These are phyloP conservation scores for Drosophila pruinosa DNA, from an alignment of 1,140 invertebrate genomes.

Conservation along the genomic window DNA sequence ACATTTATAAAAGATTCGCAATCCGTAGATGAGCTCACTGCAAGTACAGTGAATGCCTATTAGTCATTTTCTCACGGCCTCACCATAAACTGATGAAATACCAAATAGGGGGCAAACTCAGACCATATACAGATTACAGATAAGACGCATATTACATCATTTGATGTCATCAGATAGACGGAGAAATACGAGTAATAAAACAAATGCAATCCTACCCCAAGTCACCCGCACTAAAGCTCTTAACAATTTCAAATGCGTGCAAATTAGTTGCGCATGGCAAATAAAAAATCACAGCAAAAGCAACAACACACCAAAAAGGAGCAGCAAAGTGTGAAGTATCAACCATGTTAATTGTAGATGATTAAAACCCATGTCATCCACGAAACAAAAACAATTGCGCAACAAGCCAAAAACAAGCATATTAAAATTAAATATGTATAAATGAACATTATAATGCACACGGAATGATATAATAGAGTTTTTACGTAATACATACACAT, in stretches of 20 bases:
- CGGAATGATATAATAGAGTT: constrained; percentile 12
- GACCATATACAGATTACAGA: not conserved
- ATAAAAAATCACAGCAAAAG: constrained; percentile 2
- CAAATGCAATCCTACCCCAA: not conserved
- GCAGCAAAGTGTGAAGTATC: constrained; percentile 50
- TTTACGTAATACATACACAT: not conserved
- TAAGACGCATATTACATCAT: not conserved
- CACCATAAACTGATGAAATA: constrained; percentile 13
- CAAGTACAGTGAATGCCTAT: not conserved
- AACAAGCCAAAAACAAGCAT: constrained; percentile 18
- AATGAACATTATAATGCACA: constrained; percentile 4
- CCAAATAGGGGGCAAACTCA: not conserved
- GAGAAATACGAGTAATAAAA: not conserved
- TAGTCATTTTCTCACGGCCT: constrained; percentile 28
- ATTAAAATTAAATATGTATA: constrained; percentile 9
- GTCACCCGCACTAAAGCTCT: constrained; percentile 7
- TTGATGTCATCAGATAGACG: constrained; percentile 1
- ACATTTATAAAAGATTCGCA: not conserved
- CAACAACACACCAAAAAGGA: constrained; percentile 21
- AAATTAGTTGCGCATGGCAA: constrained; percentile 52
- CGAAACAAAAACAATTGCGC: constrained; percentile 34
- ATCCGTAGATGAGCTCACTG: constrained; percentile 29
- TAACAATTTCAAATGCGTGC: constrained; percentile 38
- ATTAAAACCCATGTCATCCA: constrained; percentile 33
- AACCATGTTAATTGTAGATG: constrained; percentile 54